A percentile compares a stretch with the other conserved stretches of the same genome.
Conservation (phyloP, 2,797 vertebrate species). For the Botia kubotai region DNA sequence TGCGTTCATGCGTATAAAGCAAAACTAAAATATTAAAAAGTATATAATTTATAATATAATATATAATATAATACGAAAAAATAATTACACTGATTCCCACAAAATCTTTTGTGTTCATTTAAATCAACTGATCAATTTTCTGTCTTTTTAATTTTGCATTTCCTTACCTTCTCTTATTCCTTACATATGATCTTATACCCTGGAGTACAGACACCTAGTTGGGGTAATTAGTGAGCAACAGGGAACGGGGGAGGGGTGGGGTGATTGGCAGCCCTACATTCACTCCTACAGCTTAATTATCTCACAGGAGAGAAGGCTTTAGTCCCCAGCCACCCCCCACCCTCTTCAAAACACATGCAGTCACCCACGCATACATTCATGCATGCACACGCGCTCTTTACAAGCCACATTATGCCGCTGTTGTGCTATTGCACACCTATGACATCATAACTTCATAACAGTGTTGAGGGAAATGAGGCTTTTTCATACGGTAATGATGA, state of each 20-base stretch:
- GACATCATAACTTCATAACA: slow-evolving; percentile 43
- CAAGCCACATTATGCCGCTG: not conserved
- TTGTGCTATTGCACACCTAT: slow-evolving; percentile 34
- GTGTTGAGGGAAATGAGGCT: slow-evolving; percentile 18
- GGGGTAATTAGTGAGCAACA: slow-evolving; percentile 37
- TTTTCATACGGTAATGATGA: slow-evolving; percentile 20
- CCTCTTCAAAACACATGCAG: slow-evolving; percentile 23
- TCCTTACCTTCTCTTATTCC: slow-evolving; percentile 19
- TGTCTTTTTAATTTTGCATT: not conserved
- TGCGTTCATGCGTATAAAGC: too few species aligned
- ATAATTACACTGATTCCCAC: not conserved
- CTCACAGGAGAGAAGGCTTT: slow-evolving; percentile 29
- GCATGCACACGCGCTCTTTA: not conserved
- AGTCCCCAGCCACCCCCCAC: slow-evolving; percentile 24
- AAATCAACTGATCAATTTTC: not conserved
- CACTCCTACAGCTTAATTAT: slow-evolving; percentile 45
- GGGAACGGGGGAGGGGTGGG: not conserved
- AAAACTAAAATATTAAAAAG: not conserved
- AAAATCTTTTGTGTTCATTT: not conserved
- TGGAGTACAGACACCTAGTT: slow-evolving; percentile 32
- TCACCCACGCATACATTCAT: not conserved
- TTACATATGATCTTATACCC: slow-evolving; percentile 1
- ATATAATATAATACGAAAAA: not conserved
- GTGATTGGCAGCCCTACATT: slow-evolving; percentile 29
- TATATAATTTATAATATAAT: too few species aligned